Base-by-base conservation (phyloP, 2,113 vertebrate genomes). In the Eclectus roratus region DNA sequence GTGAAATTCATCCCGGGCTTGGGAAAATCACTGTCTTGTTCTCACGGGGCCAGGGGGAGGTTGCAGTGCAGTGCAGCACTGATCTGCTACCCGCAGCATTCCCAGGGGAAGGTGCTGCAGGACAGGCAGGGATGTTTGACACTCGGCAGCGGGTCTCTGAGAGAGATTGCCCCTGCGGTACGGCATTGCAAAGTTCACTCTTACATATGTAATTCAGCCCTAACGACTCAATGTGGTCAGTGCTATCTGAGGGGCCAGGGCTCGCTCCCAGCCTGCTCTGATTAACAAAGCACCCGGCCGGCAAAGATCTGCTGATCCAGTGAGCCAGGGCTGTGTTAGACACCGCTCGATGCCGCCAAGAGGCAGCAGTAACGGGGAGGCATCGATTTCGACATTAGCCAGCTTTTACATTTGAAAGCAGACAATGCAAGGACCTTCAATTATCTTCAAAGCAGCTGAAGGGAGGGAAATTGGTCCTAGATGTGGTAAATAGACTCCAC, bases 371-470 rank as follows among this genome's bases (percentile, higher is more conserved):
- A 96, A 97, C 97, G 49, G 93, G 97, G 96, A 91, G 86, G 96
- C 98, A 98, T 98, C 81, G 97, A 98, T 98, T 97, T 95, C 82
- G n/a, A 97, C 97, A 97, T 97, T 98, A 98, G 97, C 93, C 74
- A 50, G 95, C 97, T 98, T 96, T 97, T 97, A 97, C 97, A 96
- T 98, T 96, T 80, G 56, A 95, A 97, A 97, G 96, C 98, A 98
- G 98, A 98, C 95, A 97, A 98, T 92, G 97, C 96, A 89, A 96
- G 97, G 97, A 95, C 88, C 98, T 98, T 97, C 98, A 98, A 97
- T 98, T 98, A 98, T 98, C 97, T 98, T 98, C 98, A 98, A 97
- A 98, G 98, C 97, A 92, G 94, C 96, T 83, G 96, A 97, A 98
- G 97, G 97, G 96, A 97, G 97, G 98, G 98, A 98, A 98, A 98